Conservation (phyloP, 2,797 vertebrate species). For the Cetoscarus ocellatus region DNA sequence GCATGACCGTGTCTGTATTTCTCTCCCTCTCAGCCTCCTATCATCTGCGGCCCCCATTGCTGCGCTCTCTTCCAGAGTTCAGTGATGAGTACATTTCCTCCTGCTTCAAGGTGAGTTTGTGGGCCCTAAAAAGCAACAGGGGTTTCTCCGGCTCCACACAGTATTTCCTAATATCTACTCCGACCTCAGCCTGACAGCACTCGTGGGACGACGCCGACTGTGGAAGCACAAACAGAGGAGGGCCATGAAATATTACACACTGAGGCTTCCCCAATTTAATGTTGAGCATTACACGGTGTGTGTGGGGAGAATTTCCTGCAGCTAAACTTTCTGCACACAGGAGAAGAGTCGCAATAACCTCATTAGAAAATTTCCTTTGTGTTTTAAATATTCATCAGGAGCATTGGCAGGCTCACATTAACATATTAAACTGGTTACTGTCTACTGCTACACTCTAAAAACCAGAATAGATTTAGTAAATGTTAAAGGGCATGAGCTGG, state of each 20-base stretch:
- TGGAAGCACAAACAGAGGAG: conserved; percentile 31
- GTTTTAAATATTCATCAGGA: not conserved
- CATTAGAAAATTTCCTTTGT: conserved; percentile 14
- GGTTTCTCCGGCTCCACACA: conserved; percentile 42
- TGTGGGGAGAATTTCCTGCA: conserved; percentile 21
- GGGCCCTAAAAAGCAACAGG: conserved; percentile 52
- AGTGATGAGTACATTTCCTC: conserved; percentile 44
- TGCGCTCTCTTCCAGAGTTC: conserved; percentile 43
- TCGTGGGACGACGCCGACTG: conserved; percentile 38
- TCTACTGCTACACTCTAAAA: too few relatives aligned
- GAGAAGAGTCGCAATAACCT: conserved; percentile 16
- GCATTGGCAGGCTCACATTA: too few relatives aligned
- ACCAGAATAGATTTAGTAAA: too few relatives aligned
- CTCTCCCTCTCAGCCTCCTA: conserved; percentile 8
- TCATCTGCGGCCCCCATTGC: conserved; percentile 22
- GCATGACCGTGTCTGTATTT: conserved; percentile 20
- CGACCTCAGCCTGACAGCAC: conserved; percentile 34
- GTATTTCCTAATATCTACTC: conserved; percentile 59
- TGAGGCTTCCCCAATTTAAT: conserved; percentile 31
- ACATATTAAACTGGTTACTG: too few relatives aligned
- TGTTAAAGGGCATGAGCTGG: too few relatives aligned
- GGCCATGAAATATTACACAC: conserved; percentile 42
- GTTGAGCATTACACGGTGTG: conserved; percentile 19
- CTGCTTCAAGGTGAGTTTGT: conserved; percentile 61
- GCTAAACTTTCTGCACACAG: conserved; percentile 18